Base-by-base conservation (phyloP, 2,888 invertebrate species). In the Endotricha flammealis region DNA sequence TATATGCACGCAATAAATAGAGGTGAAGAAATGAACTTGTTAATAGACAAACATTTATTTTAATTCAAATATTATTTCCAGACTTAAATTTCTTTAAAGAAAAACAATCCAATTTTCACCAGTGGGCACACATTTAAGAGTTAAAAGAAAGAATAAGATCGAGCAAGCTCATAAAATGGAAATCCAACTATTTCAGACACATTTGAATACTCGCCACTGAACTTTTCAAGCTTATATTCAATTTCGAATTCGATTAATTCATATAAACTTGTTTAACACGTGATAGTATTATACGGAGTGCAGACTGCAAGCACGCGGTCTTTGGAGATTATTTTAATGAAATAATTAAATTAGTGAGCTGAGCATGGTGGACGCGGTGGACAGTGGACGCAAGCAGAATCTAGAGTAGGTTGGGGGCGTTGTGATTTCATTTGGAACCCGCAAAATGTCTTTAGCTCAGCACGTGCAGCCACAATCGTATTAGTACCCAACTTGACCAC, bases 321-420 rank as follows among this genome's bases (percentile, higher is more conserved):
- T 64, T 66, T 59, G 56, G 58, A 58, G 70, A 74, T 78, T 76
- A 79, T 76, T 76, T 73, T 73, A 77, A 73, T 72, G 63, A 74
- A 72, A 74, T 75, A 81, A 82, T 78, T 66, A 67, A 76, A 79
- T 78, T 68, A 69, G 62, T 50, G 50, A 67, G 65, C n/a, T n/a
- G n/a, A n/a, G n/a, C n/a, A n/a, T n/a, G n/a, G n/a, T n/a, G n/a
- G n/a, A n/a, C 60, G 57, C 69, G 64, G 69, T 67, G 71, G 72
- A 63, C 70, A 67, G 65, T 60, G 66, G 54, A 75, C 65, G 72
- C 66, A 43, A 49, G 53, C 59, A 46, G 76, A 79, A 80, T 82
- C 62, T 64, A 64, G 69, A 82, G 48, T 53, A 60, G 65, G 60
- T 49, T 56, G 53, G 50, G 48, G 55, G 50, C 44, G 46, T 52